Conservation (phyloP, 2,888 invertebrate species). For the Melanargia galathea region DNA sequence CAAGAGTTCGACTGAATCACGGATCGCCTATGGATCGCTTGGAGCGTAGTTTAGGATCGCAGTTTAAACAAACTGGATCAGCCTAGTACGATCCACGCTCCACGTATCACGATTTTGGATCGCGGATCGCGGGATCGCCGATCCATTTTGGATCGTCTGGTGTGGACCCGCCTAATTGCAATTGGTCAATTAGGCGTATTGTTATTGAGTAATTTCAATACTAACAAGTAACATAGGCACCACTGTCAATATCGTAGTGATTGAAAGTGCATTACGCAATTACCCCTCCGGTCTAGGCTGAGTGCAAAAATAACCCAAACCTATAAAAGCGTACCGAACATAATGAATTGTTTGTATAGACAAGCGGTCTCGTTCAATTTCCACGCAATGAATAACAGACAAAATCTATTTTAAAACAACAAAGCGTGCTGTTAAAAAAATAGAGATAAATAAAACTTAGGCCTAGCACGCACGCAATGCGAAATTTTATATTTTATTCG, state of each 20-base stretch:
- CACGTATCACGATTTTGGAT: too few relatives aligned
- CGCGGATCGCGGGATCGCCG: too few relatives aligned
- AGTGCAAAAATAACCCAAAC: conserved; percentile 26
- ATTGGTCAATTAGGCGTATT: neutral
- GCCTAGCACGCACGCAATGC: too few relatives aligned
- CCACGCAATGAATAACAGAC: conserved; percentile 11
- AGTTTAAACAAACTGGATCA: too few relatives aligned
- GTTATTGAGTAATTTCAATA: neutral
- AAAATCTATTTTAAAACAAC: conserved; percentile 37
- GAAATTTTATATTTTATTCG: too few relatives aligned
- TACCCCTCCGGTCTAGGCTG: conserved; percentile 10
- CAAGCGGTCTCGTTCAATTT: conserved; percentile 30
- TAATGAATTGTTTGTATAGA: conserved; percentile 28
- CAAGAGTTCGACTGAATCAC: too few relatives aligned
- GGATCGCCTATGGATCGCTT: too few relatives aligned
- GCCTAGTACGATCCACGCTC: too few relatives aligned
- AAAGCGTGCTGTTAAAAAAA: conserved; percentile 26
- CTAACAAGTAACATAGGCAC: neutral
- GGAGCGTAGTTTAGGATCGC: too few relatives aligned
- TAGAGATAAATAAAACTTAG: too few relatives aligned
- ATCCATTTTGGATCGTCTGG: too few relatives aligned
- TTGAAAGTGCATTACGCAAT: conserved; percentile 1
- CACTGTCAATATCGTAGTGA: neutral
- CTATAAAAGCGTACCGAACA: conserved; percentile 24
- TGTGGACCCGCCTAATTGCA: too few relatives aligned